A percentile compares a stretch with the other conserved stretches of the same genome.
Conservation (phyloP, 2,888 invertebrate species). For the Keiferia lycopersicella region DNA sequence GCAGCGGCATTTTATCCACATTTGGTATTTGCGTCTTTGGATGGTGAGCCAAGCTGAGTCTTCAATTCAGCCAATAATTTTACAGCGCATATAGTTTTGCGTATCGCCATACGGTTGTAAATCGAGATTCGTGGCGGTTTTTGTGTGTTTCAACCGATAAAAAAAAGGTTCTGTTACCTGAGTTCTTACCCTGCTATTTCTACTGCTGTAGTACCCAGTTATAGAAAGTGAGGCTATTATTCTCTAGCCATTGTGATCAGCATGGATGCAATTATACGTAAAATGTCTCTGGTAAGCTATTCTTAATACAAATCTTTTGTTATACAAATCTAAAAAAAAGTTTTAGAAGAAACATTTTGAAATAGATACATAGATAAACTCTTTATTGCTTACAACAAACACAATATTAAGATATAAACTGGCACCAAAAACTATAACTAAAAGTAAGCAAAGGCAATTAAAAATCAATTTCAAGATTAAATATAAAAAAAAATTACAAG, state of each 20-base stretch:
- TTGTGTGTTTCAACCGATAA: slow-evolving; percentile 25
- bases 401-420: too few relatives aligned
- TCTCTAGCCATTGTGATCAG: not conserved
- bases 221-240: not conserved
- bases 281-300: slow-evolving; percentile 11
- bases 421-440: too few relatives aligned
- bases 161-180: too few relatives aligned
- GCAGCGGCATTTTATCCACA: slow-evolving; percentile 27
- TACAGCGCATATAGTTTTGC: slow-evolving; percentile 41
- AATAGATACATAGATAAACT: too few relatives aligned
- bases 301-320: not conserved
- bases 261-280: slow-evolving; percentile 8
- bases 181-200: not conserved
- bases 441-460: too few relatives aligned
- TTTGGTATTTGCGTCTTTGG: slow-evolving; percentile 34
- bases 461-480: too few relatives aligned
- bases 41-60: slow-evolving; percentile 35
- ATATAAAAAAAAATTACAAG: too few relatives aligned
- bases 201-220: too few relatives aligned
- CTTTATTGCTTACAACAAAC: too few relatives aligned
- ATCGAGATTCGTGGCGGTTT: slow-evolving; percentile 28
- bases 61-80: not conserved
- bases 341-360: not conserved
- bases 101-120: slow-evolving; percentile 37
- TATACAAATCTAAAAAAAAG: too few relatives aligned